These are phyloP conservation scores for Cyprinodon brontotheroides DNA, from an alignment of 2,113 vertebrate species.

Conservation along the genomic window DNA sequence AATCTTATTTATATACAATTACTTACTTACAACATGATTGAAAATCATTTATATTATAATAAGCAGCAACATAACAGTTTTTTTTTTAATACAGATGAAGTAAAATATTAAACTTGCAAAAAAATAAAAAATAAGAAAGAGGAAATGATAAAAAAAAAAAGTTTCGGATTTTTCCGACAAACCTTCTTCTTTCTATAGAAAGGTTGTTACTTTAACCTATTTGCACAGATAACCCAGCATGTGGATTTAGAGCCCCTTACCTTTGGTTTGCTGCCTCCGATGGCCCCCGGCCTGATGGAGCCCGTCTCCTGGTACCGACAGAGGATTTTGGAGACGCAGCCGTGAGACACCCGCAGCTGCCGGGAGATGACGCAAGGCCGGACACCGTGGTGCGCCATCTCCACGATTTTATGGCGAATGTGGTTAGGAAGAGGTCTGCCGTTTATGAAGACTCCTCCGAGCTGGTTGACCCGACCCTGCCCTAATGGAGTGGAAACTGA, in stretches of 20 bases:
- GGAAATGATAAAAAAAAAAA: background rate
- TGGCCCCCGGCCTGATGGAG: slow-evolving; percentile 96
- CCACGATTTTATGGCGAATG: slow-evolving; percentile 98
- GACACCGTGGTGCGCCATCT: slow-evolving; percentile 98
- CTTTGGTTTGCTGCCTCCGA: slow-evolving; percentile 98
- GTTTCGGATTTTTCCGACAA: background rate
- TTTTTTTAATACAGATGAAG: too few relatives aligned
- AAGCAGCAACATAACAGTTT: too few relatives aligned
- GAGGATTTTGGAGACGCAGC: slow-evolving; percentile 98
- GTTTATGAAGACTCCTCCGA: slow-evolving; percentile 98
- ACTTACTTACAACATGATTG: too few relatives aligned
- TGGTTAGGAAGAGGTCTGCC: slow-evolving; percentile 97
- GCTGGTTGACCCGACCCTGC: slow-evolving; percentile 98
- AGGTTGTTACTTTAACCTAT: background rate
- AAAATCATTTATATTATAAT: too few relatives aligned
- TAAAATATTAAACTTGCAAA: too few relatives aligned
- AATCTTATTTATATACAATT: too few relatives aligned
- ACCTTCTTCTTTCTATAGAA: background rate
- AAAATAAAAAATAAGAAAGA: background rate
- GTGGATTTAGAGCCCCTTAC: slow-evolving; percentile 73
- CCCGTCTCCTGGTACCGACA: slow-evolving; percentile 98
- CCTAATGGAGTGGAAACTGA: slow-evolving; percentile 96
- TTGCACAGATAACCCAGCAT: background rate
- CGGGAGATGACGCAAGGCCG: slow-evolving; percentile 97
- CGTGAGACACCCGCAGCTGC: slow-evolving; percentile 96